These are phyloP conservation scores for Ataeniobius toweri DNA, from an alignment of 2,797 vertebrate species.

Conservation along the genomic window DNA sequence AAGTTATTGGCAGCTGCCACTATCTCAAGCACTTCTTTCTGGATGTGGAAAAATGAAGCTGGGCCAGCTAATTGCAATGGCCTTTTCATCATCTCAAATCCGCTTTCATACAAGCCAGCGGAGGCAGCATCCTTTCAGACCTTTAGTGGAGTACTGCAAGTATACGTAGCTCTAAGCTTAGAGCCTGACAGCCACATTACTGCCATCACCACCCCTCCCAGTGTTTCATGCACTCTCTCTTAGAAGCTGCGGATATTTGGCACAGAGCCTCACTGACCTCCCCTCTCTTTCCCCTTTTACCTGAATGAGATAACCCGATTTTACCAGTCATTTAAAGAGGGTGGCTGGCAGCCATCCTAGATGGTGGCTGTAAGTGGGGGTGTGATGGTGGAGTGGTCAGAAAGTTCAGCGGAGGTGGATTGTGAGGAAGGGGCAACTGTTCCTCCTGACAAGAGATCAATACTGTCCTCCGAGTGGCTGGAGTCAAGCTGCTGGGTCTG, in stretches of 20 bases:
- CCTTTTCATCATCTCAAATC: conserved; percentile 96
- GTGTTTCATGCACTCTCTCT: conserved; percentile 68
- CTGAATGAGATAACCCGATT: conserved; percentile 84
- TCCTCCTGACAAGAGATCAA: conserved; percentile 99
- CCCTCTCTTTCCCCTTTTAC: conserved; percentile 69
- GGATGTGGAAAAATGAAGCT: conserved; percentile 83
- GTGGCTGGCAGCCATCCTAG: conserved; percentile 69
- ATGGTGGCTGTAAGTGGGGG: conserved; percentile 59
- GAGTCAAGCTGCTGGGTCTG: conserved; percentile 96
- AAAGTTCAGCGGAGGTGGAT: conserved; percentile 86
- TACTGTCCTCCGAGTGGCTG: conserved; percentile 94
- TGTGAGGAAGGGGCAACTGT: conserved; percentile 88
- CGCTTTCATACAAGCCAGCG: conserved; percentile 79
- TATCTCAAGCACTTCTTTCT: conserved; percentile 80
- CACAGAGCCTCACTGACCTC: conserved; percentile 81
- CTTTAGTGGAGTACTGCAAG: conserved; percentile 81
- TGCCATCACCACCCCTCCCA: conserved; percentile 29
- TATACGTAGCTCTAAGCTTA: conserved; percentile 30
- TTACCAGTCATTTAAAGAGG: conserved; percentile 85
- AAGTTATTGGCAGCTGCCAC: conserved; percentile 97
- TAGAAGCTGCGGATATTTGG: conserved; percentile 81
- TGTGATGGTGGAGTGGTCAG: conserved; percentile 54
- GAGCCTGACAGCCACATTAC: conserved; percentile 55
- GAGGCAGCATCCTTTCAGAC: conserved; percentile 78
- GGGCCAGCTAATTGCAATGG: conserved; percentile 93